These are phyloP conservation scores for Chymomyza costata DNA, from an alignment of 1,140 invertebrate genomes.

Conservation along the genomic window DNA sequence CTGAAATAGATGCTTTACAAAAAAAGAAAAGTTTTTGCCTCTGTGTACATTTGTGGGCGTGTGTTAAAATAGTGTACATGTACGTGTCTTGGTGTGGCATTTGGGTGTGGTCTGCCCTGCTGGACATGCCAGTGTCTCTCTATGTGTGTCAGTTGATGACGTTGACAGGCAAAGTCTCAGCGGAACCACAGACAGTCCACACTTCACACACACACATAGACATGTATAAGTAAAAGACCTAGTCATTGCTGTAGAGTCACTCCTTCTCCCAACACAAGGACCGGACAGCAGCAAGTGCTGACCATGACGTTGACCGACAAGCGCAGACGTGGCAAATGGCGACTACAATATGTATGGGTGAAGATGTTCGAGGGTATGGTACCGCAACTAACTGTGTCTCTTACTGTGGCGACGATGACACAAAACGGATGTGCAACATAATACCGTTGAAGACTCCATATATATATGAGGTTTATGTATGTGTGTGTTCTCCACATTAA, in stretches of 20 bases:
- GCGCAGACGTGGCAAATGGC: slow-evolving; percentile 25
- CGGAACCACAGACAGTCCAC: slow-evolving; percentile 23
- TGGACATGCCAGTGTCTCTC: slow-evolving; percentile 22
- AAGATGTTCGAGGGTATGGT: too few relatives aligned
- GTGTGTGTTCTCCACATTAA: slow-evolving; percentile 16
- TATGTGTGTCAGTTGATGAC: slow-evolving; percentile 23
- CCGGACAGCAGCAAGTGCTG: slow-evolving; percentile 7
- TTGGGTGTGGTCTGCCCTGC: slow-evolving; percentile 52
- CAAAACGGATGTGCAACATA: slow-evolving; percentile 6
- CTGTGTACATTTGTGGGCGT: slow-evolving; percentile 1
- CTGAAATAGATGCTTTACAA: too few relatives aligned
- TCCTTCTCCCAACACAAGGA: too few relatives aligned
- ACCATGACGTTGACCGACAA: slow-evolving; percentile 43
- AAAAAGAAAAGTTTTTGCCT: too few relatives aligned
- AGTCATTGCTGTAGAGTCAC: too few relatives aligned
- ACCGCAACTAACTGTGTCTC: too few relatives aligned
- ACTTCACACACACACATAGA: slow-evolving; percentile 1
- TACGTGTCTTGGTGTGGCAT: slow-evolving; percentile 14
- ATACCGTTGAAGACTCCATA: too few relatives aligned
- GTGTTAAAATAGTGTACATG: slow-evolving; percentile 41
- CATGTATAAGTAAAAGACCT: neutral
- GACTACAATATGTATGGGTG: too few relatives aligned
- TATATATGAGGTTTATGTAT: too few relatives aligned
- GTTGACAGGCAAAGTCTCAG: slow-evolving; percentile 56
- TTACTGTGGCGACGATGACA: too few relatives aligned